Conservation (phyloP, 2,888 invertebrate species). For the Apomyelois bistriatella region DNA sequence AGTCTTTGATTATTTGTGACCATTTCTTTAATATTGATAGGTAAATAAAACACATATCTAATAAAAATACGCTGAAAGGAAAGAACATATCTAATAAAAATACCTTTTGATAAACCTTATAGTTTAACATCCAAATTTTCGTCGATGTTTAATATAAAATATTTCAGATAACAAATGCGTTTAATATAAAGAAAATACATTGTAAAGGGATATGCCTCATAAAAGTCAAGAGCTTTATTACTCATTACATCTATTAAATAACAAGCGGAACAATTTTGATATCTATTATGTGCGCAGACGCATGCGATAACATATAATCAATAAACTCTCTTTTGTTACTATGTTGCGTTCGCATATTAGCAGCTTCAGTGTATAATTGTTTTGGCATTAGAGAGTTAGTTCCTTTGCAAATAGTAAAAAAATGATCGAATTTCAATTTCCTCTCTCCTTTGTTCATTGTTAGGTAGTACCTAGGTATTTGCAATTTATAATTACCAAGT, state of each 20-base stretch:
- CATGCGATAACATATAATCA: constrained; percentile 8
- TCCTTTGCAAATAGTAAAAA: constrained; percentile 2
- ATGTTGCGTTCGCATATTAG: constrained; percentile 9
- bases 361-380: neutral
- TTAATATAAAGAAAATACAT: neutral
- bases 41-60: too few relatives aligned
- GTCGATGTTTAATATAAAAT: too few relatives aligned
- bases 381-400: constrained; percentile 3
- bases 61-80: too few relatives aligned
- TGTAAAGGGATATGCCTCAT: neutral
- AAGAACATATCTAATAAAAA: too few relatives aligned
- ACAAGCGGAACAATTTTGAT: constrained; percentile 11
- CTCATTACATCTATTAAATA: constrained; percentile 7
- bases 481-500: constrained; percentile 2
- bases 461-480: too few relatives aligned
- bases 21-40: too few relatives aligned
- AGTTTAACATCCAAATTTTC: too few relatives aligned
- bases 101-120: too few relatives aligned
- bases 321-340: constrained; percentile 11
- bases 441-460: neutral
- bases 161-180: too few relatives aligned
- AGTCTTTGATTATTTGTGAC: too few relatives aligned
- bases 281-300: neutral
- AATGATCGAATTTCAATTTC: neutral
- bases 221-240: neutral